A percentile compares a stretch with the other conserved stretches of the same genome.
Conservation (phyloP, 2,113 vertebrate species). For the Microcebus lehilahytsara region DNA sequence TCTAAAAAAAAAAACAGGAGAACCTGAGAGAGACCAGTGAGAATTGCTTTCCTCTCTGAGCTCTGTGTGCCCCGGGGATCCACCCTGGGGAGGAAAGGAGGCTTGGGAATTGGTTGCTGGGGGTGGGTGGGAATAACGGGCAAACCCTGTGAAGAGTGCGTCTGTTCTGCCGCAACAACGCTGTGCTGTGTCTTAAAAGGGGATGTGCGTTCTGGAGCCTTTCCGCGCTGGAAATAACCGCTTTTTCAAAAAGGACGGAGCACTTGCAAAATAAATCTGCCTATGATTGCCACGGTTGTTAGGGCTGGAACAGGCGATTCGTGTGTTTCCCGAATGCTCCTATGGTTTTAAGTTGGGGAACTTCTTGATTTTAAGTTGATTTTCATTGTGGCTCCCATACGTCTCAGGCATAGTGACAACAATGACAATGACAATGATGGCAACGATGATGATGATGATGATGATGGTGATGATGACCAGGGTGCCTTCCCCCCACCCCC, state of each 20-base stretch:
- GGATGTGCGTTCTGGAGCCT: neutral
- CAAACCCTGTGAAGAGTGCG: neutral
- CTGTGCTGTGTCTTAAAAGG: neutral
- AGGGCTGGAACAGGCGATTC: neutral
- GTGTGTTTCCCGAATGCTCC: neutral
- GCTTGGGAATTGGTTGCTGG: neutral
- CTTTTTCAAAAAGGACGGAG: neutral
- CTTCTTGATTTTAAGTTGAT: neutral
- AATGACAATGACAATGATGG: neutral
- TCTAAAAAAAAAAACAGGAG: neutral
- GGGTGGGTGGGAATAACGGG: accelerated
- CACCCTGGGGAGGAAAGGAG: neutral
- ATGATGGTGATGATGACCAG: accelerated
- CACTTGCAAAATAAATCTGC: neutral
- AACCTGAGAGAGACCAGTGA: neutral
- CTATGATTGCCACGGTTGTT: neutral
- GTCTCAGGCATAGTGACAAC: neutral
- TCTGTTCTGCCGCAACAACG: neutral
- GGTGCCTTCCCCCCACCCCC: neutral
- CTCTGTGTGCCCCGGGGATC: neutral
- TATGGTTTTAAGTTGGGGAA: neutral
- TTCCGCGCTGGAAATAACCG: neutral
- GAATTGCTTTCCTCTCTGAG: neutral
- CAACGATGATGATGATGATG: neutral
- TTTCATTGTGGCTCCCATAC: neutral